phyloP scores from a whole-genome alignment of 2,888 invertebrate species.

The Eristalinus sepulchralis region DNA sequence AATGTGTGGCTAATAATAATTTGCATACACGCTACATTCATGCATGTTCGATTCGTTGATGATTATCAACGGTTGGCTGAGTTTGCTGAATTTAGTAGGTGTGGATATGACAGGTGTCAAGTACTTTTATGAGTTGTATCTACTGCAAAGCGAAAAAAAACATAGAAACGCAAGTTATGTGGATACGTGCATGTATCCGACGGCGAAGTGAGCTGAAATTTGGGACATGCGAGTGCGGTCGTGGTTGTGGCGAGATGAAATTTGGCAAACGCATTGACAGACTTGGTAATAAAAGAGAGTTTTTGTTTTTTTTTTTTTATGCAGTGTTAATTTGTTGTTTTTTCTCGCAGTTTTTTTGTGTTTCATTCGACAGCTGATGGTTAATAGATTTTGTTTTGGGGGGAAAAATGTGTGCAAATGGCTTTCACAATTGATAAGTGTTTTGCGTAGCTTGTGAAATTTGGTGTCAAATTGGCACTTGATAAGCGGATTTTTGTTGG shows the following conservation, averaged over 20 bases:
- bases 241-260: conserved; percentile 5
- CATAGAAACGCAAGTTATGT: background rate
- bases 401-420: background rate
- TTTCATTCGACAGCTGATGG: background rate
- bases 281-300: background rate
- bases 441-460: background rate
- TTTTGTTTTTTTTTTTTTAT: background rate
- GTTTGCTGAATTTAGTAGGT: conserved; percentile 10
- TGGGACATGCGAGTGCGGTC: conserved; percentile 17
- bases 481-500: background rate
- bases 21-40: conserved; percentile 21
- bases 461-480: background rate
- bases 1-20: conserved; percentile 43
- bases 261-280: background rate
- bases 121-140: conserved; percentile 24
- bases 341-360: background rate
- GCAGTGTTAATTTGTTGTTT: background rate
- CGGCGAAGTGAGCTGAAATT: conserved; percentile 7
- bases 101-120: conserved; percentile 56
- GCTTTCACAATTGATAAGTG: background rate
- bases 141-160: background rate
- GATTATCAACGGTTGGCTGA: conserved; percentile 17
- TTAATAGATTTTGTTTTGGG: background rate
- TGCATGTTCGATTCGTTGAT: background rate
- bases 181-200: background rate